Conservation (phyloP, 2,113 vertebrate genomes). For the Psilopogon haemacephalus region DNA sequence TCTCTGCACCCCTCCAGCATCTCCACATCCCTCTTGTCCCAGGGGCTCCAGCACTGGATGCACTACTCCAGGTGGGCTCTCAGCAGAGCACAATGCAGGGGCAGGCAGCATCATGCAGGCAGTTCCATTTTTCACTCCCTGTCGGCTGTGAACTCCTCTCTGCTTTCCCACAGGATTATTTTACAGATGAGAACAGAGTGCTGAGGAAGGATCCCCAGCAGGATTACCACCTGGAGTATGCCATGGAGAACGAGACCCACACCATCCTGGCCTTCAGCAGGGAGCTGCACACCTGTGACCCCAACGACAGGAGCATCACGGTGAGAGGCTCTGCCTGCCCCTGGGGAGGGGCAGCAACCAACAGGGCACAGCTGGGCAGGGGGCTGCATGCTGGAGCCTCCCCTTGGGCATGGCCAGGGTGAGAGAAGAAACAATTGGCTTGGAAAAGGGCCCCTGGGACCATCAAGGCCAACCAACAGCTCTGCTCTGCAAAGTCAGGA, state of each 20-base stretch:
- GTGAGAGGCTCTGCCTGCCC: conserved; percentile 56
- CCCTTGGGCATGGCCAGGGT: neutral
- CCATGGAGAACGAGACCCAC: conserved; percentile 85
- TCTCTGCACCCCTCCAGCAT: too few species aligned
- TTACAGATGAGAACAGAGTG: conserved; percentile 79
- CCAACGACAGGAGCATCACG: conserved; percentile 83
- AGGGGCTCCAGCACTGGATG: too few species aligned
- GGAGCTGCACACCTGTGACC: conserved; percentile 83
- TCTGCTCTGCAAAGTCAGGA: too few species aligned
- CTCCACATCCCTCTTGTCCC: too few species aligned
- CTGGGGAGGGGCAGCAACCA: neutral
- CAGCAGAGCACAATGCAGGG: too few species aligned
- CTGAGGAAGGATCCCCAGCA: conserved; percentile 82
- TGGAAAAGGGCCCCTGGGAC: too few species aligned
- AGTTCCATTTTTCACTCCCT: too few species aligned
- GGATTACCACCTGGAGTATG: conserved; percentile 85
- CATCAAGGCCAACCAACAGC: too few species aligned
- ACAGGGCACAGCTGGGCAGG: neutral
- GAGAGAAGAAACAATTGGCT: neutral
- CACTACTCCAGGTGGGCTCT: too few species aligned
- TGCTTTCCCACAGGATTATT: conserved; percentile 82
- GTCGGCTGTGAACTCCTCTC: too few species aligned
- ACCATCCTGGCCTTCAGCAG: conserved; percentile 83
- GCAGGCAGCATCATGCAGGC: too few species aligned
- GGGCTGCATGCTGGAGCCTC: neutral